These are phyloP conservation scores for Clunio marinus DNA, from an alignment of 2,888 invertebrate species.

Conservation along the genomic window DNA sequence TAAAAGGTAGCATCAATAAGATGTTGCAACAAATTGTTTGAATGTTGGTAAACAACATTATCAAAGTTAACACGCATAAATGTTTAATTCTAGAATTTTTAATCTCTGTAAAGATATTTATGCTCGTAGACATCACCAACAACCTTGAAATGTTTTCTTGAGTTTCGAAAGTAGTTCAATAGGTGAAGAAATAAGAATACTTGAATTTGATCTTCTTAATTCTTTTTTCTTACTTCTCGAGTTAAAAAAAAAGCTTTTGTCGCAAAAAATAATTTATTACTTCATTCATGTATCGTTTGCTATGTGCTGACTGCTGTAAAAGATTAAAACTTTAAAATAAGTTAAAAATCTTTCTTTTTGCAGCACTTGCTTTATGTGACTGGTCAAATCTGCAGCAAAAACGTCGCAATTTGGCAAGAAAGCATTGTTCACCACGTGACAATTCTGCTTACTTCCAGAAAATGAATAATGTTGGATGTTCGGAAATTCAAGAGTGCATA, in stretches of 20 bases:
- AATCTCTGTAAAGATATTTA: too few relatives aligned
- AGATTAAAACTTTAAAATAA: too few relatives aligned
- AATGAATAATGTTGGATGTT: conserved; percentile 65
- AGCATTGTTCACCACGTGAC: conserved; percentile 75
- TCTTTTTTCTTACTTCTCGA: neutral
- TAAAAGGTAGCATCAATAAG: too few relatives aligned
- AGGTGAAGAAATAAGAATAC: neutral
- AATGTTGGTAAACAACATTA: too few relatives aligned
- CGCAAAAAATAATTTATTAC: too few relatives aligned
- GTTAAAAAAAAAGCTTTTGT: neutral
- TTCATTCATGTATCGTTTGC: too few relatives aligned
- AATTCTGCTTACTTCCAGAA: conserved; percentile 66
- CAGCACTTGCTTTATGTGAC: conserved; percentile 82
- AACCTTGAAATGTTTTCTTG: too few relatives aligned
- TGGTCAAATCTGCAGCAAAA: conserved; percentile 80
- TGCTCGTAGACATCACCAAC: too few relatives aligned
- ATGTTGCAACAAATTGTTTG: too few relatives aligned
- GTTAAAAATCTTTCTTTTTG: conserved; percentile 50
- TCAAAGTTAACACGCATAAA: too few relatives aligned
- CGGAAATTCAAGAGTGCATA: conserved; percentile 62
- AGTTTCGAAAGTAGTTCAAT: neutral
- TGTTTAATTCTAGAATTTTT: too few relatives aligned
- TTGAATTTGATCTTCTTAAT: neutral
- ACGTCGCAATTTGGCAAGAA: conserved; percentile 70
- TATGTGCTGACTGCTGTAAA: too few relatives aligned